Evolutionary conservation across 1,140 invertebrate genomes (phyloP), one percentile per base, ranked within the genome.

Genomic region (Pectinophora gossypiella): DNA sequence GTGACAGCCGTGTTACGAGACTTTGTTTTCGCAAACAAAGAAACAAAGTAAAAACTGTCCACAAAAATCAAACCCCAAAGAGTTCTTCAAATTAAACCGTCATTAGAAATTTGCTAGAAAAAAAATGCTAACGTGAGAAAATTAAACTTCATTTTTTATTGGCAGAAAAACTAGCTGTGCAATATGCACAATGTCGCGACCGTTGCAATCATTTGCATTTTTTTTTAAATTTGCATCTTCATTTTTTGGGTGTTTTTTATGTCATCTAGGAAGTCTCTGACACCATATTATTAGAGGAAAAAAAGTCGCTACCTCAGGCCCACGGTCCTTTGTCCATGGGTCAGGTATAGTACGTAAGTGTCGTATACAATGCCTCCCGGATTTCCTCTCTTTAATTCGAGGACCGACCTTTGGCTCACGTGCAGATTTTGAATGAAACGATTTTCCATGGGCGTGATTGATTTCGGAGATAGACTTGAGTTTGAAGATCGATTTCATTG

Each of bases 71-170:
- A 87, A 87, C 84, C 81, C 84, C 84, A 85, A 79, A 87, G 81
- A 68, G 78, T 69, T 78, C 80, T 85, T 79, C 84, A 87, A 87
- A 85, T 84, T 87, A 84, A 87, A 87, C 68, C 78, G 78, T 85
- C 81, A 77, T 87, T 87, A 87, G 65, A 82, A 78, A 76, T 77
- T 80, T 81, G 61, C 54, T 44, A 44, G 36, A 40, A 70, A 71
- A 60, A 66, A 62, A 54, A 68, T 58, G 70, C 64, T 83, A 87
- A 87, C 81, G 81, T 87, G 81, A 85, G 81, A 87, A 85, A 84
- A 87, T 87, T 81, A 85, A 82, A 76, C 51, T 48, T 50, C 42
- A 59, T 61, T 72, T 74, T 69, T 74, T 56, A 53, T 46, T 50
- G 43, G 56, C 35, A 61, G 71, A 76, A n/a, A n/a, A 72, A 78